Evolutionary conservation across 2,888 invertebrate genomes (phyloP).

Genomic region (Eulithis testata): DNA sequence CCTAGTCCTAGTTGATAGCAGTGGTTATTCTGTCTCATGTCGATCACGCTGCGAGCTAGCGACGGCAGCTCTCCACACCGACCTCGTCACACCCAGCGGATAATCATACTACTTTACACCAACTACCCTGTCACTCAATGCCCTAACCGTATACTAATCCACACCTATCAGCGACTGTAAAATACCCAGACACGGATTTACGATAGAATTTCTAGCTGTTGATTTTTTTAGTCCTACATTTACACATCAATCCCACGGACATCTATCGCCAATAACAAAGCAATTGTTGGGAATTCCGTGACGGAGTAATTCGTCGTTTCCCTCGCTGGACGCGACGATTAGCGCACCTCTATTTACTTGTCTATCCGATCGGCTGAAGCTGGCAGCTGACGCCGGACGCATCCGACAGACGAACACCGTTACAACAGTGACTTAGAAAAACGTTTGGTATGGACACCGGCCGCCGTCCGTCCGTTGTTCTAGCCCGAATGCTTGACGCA

Average conservation of each 20-base stretch:
- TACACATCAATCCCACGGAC: slow-evolving; percentile 54
- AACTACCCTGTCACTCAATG: slow-evolving; percentile 61
- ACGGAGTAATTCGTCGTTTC: slow-evolving; percentile 83
- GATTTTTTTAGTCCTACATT: slow-evolving; percentile 33
- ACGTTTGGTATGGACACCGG: slow-evolving; percentile 74
- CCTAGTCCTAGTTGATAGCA: slow-evolving; percentile 15
- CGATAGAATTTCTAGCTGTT: slow-evolving; percentile 34
- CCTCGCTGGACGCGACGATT: slow-evolving; percentile 81
- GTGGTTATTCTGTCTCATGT: slow-evolving; percentile 62
- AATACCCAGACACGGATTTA: slow-evolving; percentile 19
- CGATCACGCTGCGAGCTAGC: slow-evolving; percentile 56
- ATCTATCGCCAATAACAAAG: slow-evolving; percentile 74
- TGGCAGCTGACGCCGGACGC: slow-evolving; percentile 81
- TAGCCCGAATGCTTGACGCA: slow-evolving; percentile 56
- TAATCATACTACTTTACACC: slow-evolving; percentile 61
- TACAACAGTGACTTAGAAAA: slow-evolving; percentile 82
- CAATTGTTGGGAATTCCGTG: slow-evolving; percentile 77
- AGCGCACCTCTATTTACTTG: slow-evolving; percentile 82
- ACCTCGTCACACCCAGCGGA: slow-evolving; percentile 53
- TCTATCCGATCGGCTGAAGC: slow-evolving; percentile 71
- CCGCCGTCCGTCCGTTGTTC: slow-evolving; percentile 52
- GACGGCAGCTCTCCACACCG: slow-evolving; percentile 67
- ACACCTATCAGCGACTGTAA: slow-evolving; percentile 31
- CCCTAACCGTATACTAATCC: slow-evolving; percentile 47
- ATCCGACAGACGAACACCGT: slow-evolving; percentile 80